Evolutionary conservation across 1,140 invertebrate genomes (phyloP).

Genomic region (Aphelinus atriplicis): DNA sequence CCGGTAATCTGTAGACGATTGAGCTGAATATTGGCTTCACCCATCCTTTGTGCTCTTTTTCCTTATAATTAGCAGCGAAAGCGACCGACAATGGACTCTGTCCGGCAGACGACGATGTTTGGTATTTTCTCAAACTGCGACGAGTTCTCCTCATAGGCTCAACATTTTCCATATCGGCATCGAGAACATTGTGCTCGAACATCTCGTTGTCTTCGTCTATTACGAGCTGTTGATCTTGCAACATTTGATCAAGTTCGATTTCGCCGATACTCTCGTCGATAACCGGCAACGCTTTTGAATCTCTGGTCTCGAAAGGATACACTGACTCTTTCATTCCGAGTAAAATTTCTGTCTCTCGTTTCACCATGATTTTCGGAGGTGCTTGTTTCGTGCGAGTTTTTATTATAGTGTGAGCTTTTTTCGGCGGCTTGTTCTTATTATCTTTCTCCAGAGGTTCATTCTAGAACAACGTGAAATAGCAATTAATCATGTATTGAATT

Average conservation of each 20-base stretch:
- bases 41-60: conserved; percentile 77
- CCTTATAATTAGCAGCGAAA: conserved; percentile 85
- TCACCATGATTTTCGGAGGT: no score
- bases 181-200: background rate
- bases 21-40: conserved; percentile 93
- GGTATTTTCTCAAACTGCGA: conserved; percentile 11
- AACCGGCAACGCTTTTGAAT: no score
- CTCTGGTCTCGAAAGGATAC: no score
- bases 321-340: no score
- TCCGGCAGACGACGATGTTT: conserved; percentile 61
- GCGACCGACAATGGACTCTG: conserved; percentile 80
- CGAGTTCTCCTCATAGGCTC: conserved; percentile 3
- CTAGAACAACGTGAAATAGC: conserved; percentile 36
- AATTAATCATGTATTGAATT: background rate
- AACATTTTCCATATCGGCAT: background rate
- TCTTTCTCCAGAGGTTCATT: conserved; percentile 51
- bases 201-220: background rate
- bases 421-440: conserved; percentile 3
- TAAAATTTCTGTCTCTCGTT: no score
- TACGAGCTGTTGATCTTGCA: background rate
- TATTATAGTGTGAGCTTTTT: background rate
- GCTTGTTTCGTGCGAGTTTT: no score
- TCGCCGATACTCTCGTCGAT: background rate
- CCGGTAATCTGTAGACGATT: conserved; percentile 83
- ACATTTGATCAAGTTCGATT: background rate